Conservation (phyloP, 1,140 invertebrate species). For the Proctacanthus coquilletti region DNA sequence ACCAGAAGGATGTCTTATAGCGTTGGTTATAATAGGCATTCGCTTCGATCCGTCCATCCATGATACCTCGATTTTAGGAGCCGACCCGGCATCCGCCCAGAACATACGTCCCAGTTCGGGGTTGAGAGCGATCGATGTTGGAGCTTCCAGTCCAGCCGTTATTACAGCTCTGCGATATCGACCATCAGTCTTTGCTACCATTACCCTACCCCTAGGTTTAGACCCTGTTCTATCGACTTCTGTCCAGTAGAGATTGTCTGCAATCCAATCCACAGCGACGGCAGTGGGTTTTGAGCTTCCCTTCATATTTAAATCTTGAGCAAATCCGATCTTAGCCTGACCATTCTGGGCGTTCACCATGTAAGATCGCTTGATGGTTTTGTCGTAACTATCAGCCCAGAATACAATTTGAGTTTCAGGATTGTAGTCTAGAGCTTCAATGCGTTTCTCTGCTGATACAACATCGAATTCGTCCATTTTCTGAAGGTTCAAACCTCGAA, state of each 20-base stretch:
- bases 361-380: slow-evolving; percentile 79
- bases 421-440: slow-evolving; percentile 79
- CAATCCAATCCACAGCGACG: slow-evolving; percentile 82
- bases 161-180: slow-evolving; percentile 68
- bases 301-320: slow-evolving; percentile 76
- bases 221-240: slow-evolving; percentile 63
- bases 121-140: slow-evolving; percentile 75
- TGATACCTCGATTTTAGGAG: slow-evolving; percentile 72
- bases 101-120: slow-evolving; percentile 72
- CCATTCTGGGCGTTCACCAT: slow-evolving; percentile 66
- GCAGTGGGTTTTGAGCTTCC: slow-evolving; percentile 65
- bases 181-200: slow-evolving; percentile 80
- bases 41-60: slow-evolving; percentile 94
- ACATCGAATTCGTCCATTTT: slow-evolving; percentile 56
- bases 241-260: slow-evolving; percentile 87
- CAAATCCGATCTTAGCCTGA: slow-evolving; percentile 62
- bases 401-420: slow-evolving; percentile 68
- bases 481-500: slow-evolving; percentile 54
- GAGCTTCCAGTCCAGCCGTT: slow-evolving; percentile 54
- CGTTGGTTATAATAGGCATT: slow-evolving; percentile 58
- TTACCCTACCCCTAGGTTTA: slow-evolving; percentile 56
- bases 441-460: slow-evolving; percentile 64
- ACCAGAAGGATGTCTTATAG: slow-evolving; percentile 70
- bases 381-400: slow-evolving; percentile 83
- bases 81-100: slow-evolving; percentile 75